Percentiles rank a stretch among this genome's conserved stretches.
These are phyloP conservation scores for Siphlonurus alternatus DNA, from an alignment of 2,888 invertebrate species.

Conservation along the genomic window DNA sequence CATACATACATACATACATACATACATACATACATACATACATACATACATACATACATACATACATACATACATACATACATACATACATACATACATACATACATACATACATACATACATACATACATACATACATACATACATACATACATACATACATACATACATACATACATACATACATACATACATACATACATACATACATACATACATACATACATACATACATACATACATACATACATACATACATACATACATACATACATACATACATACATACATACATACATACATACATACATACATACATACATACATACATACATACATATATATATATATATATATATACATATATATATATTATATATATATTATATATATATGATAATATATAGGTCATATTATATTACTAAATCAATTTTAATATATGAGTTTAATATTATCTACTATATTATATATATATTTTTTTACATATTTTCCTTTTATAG, in stretches of 20 bases:
- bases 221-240: neutral
- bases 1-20: neutral
- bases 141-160: slow-evolving; percentile 2
- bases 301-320: neutral
- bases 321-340: neutral
- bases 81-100: neutral
- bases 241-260: neutral
- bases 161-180: slow-evolving; percentile 5
- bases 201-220: neutral
- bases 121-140: slow-evolving; percentile 4
- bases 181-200: slow-evolving; percentile 2
- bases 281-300: neutral
- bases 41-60: neutral
- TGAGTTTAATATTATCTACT: no score
- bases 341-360: neutral
- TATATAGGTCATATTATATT: no score
- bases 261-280: neutral
- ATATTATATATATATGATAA: no score
- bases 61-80: slow-evolving; percentile 5
- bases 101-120: slow-evolving; percentile 4
- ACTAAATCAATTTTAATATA: no score
- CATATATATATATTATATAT: no score
- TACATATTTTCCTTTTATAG: no score
- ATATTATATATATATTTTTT: no score
- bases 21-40: neutral